phyloP scores from a whole-genome alignment of 2,113 vertebrate species.

The Bettongia penicillata region DNA sequence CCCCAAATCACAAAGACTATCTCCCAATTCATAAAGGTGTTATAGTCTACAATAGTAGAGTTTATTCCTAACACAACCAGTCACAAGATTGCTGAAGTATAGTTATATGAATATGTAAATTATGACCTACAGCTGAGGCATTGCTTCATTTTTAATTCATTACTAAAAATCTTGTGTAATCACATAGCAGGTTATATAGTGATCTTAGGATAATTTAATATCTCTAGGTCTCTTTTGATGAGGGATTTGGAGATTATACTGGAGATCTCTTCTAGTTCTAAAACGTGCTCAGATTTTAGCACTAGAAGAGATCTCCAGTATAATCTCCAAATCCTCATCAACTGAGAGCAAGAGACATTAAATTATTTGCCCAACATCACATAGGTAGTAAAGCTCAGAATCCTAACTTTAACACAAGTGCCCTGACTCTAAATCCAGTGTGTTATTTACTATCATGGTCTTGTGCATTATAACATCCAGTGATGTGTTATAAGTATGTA shows the following conservation, averaged over 20 bases:
- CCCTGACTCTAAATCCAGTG: not conserved
- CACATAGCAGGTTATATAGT: not conserved
- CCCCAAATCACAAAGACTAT: not conserved
- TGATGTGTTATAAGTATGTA: not conserved
- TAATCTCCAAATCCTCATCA: not conserved
- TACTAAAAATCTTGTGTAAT: not conserved
- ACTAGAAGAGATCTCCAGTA: not conserved
- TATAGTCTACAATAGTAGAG: not conserved
- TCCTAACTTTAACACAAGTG: not conserved
- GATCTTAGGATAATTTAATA: not conserved
- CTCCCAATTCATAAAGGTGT: not conserved
- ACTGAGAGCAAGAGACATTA: not conserved
- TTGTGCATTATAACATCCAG: not conserved
- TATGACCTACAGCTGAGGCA: not conserved
- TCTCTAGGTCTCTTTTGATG: no score
- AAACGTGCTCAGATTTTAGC: not conserved
- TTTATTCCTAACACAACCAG: not conserved
- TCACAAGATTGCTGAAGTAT: not conserved
- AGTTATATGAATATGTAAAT: not conserved
- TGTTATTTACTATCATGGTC: not conserved
- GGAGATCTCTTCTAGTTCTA: no score
- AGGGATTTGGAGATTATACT: no score
- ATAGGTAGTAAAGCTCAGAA: not conserved
- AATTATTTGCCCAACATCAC: not conserved
- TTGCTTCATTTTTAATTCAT: not conserved